These are phyloP conservation scores for Cephus rjabovi DNA, from an alignment of 2,888 invertebrate species.

Conservation along the genomic window DNA sequence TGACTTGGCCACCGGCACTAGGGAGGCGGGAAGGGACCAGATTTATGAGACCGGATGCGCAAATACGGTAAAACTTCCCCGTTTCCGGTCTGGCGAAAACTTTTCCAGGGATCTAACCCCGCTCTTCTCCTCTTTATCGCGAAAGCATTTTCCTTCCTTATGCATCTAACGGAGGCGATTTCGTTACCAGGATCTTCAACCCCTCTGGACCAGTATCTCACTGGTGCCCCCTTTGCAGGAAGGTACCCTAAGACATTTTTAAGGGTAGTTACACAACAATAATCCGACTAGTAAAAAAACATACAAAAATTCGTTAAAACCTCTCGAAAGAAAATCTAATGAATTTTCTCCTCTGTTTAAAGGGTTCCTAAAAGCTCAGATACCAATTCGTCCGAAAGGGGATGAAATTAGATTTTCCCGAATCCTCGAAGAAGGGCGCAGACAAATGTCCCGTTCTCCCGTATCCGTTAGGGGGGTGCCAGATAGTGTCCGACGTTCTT, in stretches of 20 bases:
- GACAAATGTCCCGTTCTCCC: constrained; percentile 43
- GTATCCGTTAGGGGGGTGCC: constrained; percentile 5
- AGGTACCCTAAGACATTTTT: constrained; percentile 14
- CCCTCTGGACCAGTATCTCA: neutral
- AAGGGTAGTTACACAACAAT: neutral
- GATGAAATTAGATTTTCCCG: constrained; percentile 39
- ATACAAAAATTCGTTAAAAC: neutral
- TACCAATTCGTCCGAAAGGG: neutral
- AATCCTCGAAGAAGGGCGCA: constrained; percentile 46
- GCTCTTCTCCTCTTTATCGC: constrained; percentile 13
- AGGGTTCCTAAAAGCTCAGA: too few species aligned
- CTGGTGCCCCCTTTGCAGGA: constrained; percentile 11
- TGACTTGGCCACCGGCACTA: constrained; percentile 47
- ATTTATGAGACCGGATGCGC: constrained; percentile 65
- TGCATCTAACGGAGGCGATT: neutral
- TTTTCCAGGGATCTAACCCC: constrained; percentile 42
- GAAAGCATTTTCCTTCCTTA: constrained; percentile 13
- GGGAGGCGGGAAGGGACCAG: constrained; percentile 49
- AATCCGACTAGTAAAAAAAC: neutral
- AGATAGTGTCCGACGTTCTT: neutral
- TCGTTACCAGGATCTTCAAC: too few species aligned
- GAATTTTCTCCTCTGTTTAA: too few species aligned
- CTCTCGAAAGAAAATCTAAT: neutral
- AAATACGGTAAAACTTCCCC: constrained; percentile 65
- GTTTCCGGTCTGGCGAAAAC: constrained; percentile 63